Evolutionary conservation across 2,797 vertebrate species (phyloP), one percentile per base, ranked within the genome.

Genomic region (Rousettus madagascariensis): DNA sequence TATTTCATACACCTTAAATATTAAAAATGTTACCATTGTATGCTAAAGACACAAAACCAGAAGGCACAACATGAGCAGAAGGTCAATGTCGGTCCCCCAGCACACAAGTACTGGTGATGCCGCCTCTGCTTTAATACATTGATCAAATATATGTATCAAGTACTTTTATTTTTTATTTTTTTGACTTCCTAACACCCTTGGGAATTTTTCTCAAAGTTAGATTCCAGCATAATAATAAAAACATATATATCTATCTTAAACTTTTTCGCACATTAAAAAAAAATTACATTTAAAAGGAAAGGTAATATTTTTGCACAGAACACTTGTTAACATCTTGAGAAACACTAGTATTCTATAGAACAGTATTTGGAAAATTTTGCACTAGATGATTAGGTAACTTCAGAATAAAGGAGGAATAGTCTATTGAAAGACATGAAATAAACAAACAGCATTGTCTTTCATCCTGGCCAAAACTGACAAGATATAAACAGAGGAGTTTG

Each of bases 151-250:
- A 49, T 4, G 4, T 13, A 3, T 38, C 66, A 17, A 53, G 16
- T 5, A 7, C 30, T 93, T 74, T 38, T 38, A 38, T 38, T 30
- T 36, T 71, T 49, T 78, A 41, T 78, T 68, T 71, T 49, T 71
- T 57, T 68, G 5, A 22, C 57, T 92, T 87, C 36, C 13, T 51
- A 94, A 91, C 43, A 61, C 30, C 71, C 38, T 41, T 59, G n/a
- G 33, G 20, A 89, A 72, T 28, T 77, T 86, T 90, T 88, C 75
- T 94, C 66, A 86, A 84, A 69, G 28, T 78, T 41, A 51, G 22
- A 86, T 55, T 61, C 16, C 49, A 93, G 17, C 36, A 16, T 77
- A 90, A 90, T 68, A 80, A 68, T 66, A 17, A 74, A 71, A 49
- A 68, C 17, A 43, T 19, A n/a, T 26, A 36, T 24, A 72, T 5